These are phyloP conservation scores for Conistra vaccinii DNA, from an alignment of 2,888 invertebrate species.

Conservation along the genomic window DNA sequence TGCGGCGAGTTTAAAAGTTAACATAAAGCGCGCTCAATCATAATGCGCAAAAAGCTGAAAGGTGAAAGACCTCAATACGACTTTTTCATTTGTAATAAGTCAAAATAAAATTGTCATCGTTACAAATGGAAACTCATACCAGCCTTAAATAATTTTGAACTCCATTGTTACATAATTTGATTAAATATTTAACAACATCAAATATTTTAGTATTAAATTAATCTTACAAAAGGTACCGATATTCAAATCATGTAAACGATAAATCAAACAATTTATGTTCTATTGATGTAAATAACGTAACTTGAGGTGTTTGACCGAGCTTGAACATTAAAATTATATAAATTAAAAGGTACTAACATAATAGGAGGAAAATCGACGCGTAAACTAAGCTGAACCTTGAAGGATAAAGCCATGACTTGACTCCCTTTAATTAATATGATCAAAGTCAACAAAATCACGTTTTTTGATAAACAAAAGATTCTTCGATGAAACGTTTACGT, in stretches of 20 bases:
- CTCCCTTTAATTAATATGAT: conserved; percentile 49
- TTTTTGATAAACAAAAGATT: conserved; percentile 40
- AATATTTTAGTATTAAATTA: conserved; percentile 10
- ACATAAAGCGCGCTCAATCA: neutral
- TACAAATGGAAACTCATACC: neutral
- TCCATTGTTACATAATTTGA: conserved; percentile 7
- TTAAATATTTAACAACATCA: conserved; percentile 11
- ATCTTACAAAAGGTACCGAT: conserved; percentile 11
- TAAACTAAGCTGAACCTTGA: conserved; percentile 30
- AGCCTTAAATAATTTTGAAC: neutral
- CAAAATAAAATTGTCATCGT: neutral
- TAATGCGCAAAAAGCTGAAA: neutral
- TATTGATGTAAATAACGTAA: conserved; percentile 21
- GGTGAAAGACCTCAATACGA: neutral
- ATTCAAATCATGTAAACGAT: conserved; percentile 30
- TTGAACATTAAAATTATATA: conserved; percentile 38
- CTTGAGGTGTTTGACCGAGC: conserved; percentile 50
- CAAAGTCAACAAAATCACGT: conserved; percentile 53
- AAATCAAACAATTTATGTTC: conserved; percentile 34
- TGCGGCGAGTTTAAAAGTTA: neutral
- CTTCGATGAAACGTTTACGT: conserved; percentile 3
- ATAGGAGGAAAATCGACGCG: conserved; percentile 45
- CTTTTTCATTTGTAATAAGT: neutral
- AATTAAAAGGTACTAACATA: conserved; percentile 20
- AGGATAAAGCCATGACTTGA: conserved; percentile 47